Conservation (phyloP, 1,140 invertebrate species). For the Harlomillsia oculata region DNA sequence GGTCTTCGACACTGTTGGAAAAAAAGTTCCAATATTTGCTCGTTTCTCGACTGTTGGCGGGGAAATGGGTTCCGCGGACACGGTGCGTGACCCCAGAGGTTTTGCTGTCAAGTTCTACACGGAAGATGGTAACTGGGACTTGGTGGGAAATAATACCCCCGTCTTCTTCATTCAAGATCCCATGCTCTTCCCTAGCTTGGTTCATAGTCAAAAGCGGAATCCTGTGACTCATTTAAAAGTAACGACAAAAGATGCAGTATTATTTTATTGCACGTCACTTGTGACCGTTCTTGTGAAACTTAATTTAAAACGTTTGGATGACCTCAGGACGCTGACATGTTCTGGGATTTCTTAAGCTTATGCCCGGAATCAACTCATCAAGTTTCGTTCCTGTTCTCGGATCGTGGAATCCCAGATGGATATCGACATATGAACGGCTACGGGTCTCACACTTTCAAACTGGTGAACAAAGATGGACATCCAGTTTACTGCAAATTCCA, state of each 20-base stretch:
- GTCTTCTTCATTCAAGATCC: conserved; percentile 63
- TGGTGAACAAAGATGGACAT: conserved; percentile 44
- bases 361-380: conserved; percentile 47
- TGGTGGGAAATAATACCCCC: conserved; percentile 62
- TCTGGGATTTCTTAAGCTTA: conserved; percentile 49
- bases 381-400: conserved; percentile 46
- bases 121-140: conserved; percentile 78
- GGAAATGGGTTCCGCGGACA: conserved; percentile 49
- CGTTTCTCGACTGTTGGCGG: conserved; percentile 55
- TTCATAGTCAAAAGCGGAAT: conserved; percentile 63
- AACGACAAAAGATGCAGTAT: background rate
- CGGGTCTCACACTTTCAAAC: conserved; percentile 49
- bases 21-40: background rate
- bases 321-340: conserved; percentile 49
- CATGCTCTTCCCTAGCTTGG: conserved; percentile 52
- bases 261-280: background rate
- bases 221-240: conserved; percentile 74
- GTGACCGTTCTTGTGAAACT: background rate
- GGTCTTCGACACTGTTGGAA: conserved; percentile 67
- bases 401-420: conserved; percentile 48
- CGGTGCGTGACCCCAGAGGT: conserved; percentile 51
- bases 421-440: conserved; percentile 48
- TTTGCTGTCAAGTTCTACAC: conserved; percentile 66
- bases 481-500: conserved; percentile 49
- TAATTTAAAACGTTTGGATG: conserved; percentile 4